phyloP scores from a whole-genome alignment of 2,888 invertebrate genomes.

The Balanococcus diminutus region DNA sequence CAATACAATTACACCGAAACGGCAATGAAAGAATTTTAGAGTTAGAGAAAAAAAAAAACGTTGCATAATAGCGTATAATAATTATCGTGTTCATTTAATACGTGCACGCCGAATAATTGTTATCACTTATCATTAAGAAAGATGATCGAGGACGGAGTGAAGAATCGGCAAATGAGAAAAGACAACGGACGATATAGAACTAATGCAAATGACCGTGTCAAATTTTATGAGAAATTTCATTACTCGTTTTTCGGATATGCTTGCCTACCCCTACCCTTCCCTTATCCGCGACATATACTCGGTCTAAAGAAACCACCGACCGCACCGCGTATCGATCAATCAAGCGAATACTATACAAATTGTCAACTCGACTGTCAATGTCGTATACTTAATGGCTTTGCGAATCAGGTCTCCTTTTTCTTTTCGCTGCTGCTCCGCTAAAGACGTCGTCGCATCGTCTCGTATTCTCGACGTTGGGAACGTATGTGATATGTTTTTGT shows the following conservation, averaged over 20 bases:
- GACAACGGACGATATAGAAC: conserved; percentile 35
- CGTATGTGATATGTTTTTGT: conserved; percentile 15
- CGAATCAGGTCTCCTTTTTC: background rate
- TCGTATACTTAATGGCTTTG: background rate
- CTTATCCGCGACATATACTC: conserved; percentile 1
- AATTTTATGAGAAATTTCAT: conserved; percentile 44
- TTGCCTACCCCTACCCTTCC: background rate
- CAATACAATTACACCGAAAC: conserved; percentile 44
- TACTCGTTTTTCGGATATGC: conserved; percentile 6
- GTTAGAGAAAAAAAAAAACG: background rate
- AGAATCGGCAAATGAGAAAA: conserved; percentile 41
- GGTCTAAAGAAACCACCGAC: background rate
- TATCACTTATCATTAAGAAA: conserved; percentile 43
- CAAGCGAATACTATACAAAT: background rate
- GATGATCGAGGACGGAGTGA: conserved; percentile 25
- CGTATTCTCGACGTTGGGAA: background rate
- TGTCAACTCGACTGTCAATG: background rate
- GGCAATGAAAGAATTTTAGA: conserved; percentile 35
- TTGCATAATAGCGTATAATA: conserved; percentile 35
- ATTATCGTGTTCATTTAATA: conserved; percentile 35
- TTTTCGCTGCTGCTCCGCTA: background rate
- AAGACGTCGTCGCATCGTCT: background rate
- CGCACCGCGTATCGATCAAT: background rate
- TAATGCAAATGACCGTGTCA: conserved; percentile 43
- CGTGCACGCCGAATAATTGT: conserved; percentile 30